phyloP scores from a whole-genome alignment of 2,113 vertebrate genomes.

The Barbus barbus region DNA sequence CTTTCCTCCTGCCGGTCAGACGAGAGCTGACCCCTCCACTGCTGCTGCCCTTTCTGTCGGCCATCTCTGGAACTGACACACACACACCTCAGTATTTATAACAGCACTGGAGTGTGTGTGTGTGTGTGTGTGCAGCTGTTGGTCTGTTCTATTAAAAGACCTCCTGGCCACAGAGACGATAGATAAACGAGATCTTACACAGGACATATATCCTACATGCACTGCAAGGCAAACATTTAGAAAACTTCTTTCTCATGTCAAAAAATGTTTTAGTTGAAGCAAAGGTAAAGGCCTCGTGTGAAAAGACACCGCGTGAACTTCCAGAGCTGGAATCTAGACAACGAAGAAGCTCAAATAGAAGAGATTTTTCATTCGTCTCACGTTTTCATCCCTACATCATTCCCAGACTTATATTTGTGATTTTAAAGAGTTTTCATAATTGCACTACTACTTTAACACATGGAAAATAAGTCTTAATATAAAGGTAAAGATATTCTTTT shows the following conservation, averaged over 20 bases:
- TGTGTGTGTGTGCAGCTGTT: constrained; percentile 11
- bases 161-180: not conserved
- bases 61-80: constrained; percentile 14
- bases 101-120: constrained; percentile 8
- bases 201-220: not conserved
- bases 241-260: not conserved
- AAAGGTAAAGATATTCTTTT: too few species aligned
- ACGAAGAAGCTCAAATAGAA: too few species aligned
- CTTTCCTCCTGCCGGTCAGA: constrained; percentile 23
- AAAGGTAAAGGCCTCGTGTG: not conserved
- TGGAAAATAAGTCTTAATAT: too few species aligned
- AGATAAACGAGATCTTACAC: constrained; percentile 1
- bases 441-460: too few species aligned
- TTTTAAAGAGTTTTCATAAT: too few species aligned
- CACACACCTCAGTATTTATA: constrained; percentile 45
- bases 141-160: constrained; percentile 38
- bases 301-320: not conserved
- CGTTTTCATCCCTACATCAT: too few species aligned
- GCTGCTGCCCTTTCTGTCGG: constrained; percentile 40
- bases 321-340: not conserved
- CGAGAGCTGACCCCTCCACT: constrained; percentile 16
- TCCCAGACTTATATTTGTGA: too few species aligned
- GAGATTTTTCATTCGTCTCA: too few species aligned
- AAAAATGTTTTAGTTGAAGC: too few species aligned
- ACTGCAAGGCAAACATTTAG: not conserved